Percentiles rank a stretch among this genome's conserved stretches.
These are phyloP conservation scores for Tenthredo amoena DNA, from an alignment of 2,888 invertebrate species.

Conservation along the genomic window DNA sequence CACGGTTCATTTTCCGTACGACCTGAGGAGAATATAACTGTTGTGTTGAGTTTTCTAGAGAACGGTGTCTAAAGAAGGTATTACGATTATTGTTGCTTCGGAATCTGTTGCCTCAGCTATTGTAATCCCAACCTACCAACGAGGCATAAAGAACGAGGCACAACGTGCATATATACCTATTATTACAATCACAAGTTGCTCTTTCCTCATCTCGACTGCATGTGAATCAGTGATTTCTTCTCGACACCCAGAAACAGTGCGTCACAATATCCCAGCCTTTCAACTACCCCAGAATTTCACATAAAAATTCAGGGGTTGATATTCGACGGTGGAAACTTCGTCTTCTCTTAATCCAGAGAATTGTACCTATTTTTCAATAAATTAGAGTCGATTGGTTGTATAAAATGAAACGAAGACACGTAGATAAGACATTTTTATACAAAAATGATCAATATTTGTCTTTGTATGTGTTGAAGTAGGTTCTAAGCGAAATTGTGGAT, in stretches of 20 bases:
- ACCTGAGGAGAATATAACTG: slow-evolving; percentile 35
- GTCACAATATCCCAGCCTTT: not conserved
- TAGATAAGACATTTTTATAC: not conserved
- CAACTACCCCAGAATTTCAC: not conserved
- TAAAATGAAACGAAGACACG: not conserved
- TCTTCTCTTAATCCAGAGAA: no score
- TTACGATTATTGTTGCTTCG: slow-evolving; percentile 32
- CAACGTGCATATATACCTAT: slow-evolving; percentile 6
- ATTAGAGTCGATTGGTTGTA: not conserved
- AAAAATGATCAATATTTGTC: not conserved
- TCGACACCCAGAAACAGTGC: not conserved
- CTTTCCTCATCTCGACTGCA: not conserved
- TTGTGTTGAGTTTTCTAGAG: slow-evolving; percentile 23
- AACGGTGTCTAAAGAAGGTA: slow-evolving; percentile 1
- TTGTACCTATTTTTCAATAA: not conserved
- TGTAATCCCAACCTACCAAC: slow-evolving; percentile 15
- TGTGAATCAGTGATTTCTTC: not conserved
- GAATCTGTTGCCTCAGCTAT: slow-evolving; percentile 33
- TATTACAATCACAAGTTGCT: slow-evolving; percentile 14
- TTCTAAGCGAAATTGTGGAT: not conserved
- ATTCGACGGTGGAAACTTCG: not conserved
- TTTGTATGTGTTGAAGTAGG: not conserved
- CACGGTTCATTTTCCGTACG: slow-evolving; percentile 39
- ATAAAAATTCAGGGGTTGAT: not conserved
- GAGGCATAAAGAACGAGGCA: slow-evolving; percentile 17